phyloP scores from a whole-genome alignment of 2,797 vertebrate genomes.

The Todus mexicanus region DNA sequence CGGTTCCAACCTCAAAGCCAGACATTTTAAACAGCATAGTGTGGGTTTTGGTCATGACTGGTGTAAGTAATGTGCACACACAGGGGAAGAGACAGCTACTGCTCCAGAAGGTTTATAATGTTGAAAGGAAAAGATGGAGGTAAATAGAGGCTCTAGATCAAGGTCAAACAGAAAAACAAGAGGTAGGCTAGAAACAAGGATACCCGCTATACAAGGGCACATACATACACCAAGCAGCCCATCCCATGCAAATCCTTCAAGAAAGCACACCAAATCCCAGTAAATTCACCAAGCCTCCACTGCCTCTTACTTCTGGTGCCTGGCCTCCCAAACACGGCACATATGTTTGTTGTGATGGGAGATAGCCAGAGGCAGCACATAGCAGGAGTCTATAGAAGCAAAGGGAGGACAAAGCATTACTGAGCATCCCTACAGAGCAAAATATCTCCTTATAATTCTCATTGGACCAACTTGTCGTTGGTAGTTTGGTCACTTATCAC shows the following conservation, averaged over 20 bases:
- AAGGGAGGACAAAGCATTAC: neutral
- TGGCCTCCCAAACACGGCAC: neutral
- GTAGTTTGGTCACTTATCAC: neutral
- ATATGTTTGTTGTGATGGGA: neutral
- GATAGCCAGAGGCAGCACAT: neutral
- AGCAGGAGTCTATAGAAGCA: neutral
- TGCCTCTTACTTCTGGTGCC: neutral
- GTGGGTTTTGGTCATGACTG: neutral
- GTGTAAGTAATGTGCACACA: neutral
- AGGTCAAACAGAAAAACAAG: neutral
- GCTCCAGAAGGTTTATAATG: neutral
- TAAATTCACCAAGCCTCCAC: neutral
- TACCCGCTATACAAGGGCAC: neutral
- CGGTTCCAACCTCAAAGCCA: neutral
- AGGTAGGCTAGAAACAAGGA: neutral
- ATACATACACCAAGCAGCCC: neutral
- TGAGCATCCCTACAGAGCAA: neutral
- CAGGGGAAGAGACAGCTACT: neutral
- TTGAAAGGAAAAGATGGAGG: neutral
- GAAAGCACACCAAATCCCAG: neutral
- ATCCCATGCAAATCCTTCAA: neutral
- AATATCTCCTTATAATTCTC: neutral
- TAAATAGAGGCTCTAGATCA: neutral
- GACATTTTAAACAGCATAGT: neutral
- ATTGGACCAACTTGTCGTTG: neutral